phyloP scores from a whole-genome alignment of 2,113 vertebrate genomes.

The Lates calcarifer region DNA sequence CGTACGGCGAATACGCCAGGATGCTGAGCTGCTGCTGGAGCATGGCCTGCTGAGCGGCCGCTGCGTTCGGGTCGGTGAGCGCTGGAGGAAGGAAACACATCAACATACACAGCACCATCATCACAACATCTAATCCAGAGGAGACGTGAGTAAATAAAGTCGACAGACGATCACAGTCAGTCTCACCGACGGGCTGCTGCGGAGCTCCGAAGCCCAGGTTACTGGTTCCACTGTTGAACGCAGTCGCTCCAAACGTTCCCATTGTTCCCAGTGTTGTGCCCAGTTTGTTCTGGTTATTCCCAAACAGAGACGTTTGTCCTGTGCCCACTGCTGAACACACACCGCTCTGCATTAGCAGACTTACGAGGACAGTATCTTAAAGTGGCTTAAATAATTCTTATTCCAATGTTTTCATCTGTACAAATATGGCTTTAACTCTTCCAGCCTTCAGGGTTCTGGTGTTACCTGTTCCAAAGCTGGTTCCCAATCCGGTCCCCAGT shows the following conservation, averaged over 20 bases:
- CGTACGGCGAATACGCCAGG: conserved; percentile 93
- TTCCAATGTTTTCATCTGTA: too few species aligned
- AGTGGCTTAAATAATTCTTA: too few species aligned
- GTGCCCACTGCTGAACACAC: conserved; percentile 86
- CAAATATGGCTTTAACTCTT: too few species aligned
- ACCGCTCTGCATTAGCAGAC: neutral
- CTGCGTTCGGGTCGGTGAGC: conserved; percentile 89
- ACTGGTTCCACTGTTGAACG: conserved; percentile 88
- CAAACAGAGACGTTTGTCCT: conserved; percentile 91
- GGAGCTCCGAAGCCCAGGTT: conserved; percentile 90
- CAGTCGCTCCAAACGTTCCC: conserved; percentile 87
- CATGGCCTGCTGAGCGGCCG: conserved; percentile 91
- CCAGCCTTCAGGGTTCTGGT: accelerated
- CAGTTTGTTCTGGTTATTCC: conserved; percentile 91
- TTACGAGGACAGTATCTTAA: neutral
- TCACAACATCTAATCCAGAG: neutral
- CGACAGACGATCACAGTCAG: neutral
- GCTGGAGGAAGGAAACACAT: conserved; percentile 74
- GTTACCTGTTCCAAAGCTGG: conserved; percentile 93
- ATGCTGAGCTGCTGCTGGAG: conserved; percentile 94
- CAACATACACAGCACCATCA: neutral
- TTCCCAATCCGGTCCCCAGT: conserved; percentile 89
- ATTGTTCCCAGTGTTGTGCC: conserved; percentile 90
- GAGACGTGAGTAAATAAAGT: too few species aligned
- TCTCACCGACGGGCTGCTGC: conserved; percentile 92